Percentiles rank a stretch among this genome's conserved stretches.
These are phyloP conservation scores for Scalopus aquaticus DNA, from an alignment of 2,113 vertebrate genomes.

Conservation along the genomic window DNA sequence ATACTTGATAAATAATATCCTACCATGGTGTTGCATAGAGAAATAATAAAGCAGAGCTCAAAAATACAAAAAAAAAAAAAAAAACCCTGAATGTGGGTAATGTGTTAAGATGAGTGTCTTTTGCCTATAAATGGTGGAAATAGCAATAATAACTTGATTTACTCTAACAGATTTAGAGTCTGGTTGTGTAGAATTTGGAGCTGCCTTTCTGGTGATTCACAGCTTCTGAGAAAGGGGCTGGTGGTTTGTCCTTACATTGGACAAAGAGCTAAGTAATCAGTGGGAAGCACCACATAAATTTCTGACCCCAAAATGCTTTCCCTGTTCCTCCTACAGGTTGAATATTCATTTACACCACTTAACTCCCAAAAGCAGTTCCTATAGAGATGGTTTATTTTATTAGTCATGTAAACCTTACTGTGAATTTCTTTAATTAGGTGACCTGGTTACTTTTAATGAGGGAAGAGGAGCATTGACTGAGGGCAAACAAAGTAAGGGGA, in stretches of 20 bases:
- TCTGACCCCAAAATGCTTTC: background rate
- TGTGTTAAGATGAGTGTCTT: constrained; percentile 23
- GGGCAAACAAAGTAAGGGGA: background rate
- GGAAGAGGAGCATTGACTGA: background rate
- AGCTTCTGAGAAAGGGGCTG: background rate
- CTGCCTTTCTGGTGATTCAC: background rate
- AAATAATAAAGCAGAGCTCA: constrained; percentile 42
- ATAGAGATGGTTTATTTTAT: background rate
- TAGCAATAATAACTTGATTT: constrained; percentile 41
- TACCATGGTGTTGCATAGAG: background rate
- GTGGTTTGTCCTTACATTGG: background rate
- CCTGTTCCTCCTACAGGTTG: too few species aligned
- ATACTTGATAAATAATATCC: constrained; percentile 55
- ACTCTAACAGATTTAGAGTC: constrained; percentile 2
- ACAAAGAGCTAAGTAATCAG: background rate
- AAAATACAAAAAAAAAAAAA: background rate
- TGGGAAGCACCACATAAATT: background rate
- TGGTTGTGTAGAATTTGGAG: background rate
- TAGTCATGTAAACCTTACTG: background rate
- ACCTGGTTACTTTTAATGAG: background rate
- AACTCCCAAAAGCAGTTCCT: background rate
- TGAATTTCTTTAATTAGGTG: background rate
- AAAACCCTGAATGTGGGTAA: background rate
- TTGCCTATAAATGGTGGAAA: constrained; percentile 47
- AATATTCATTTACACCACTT: background rate